Percentiles rank a stretch among this genome's conserved stretches.
Conservation (phyloP, 2,797 vertebrate species). For the Premnoplex brunnescens region DNA sequence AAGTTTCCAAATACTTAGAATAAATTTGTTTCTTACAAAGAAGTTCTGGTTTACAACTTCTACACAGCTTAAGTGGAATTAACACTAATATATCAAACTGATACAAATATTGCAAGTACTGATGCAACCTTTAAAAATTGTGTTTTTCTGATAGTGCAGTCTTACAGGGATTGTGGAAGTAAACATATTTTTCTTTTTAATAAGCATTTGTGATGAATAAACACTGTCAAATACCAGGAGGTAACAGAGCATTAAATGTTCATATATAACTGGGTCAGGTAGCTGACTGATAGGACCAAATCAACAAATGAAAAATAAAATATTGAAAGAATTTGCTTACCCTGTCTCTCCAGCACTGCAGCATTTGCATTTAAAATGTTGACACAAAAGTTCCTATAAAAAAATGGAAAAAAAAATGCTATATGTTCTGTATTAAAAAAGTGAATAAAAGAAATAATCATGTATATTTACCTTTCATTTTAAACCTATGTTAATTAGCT, state of each 20-base stretch:
- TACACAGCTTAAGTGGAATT: neutral
- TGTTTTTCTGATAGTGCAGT: neutral
- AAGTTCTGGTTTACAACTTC: neutral
- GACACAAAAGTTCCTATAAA: neutral
- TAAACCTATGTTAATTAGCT: neutral
- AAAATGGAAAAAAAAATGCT: too few species aligned
- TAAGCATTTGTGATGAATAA: conserved; percentile 50
- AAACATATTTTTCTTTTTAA: conserved; percentile 35
- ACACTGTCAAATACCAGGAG: neutral
- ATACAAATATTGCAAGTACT: neutral
- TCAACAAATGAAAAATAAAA: conserved; percentile 20
- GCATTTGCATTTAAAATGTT: neutral
- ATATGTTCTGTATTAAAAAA: neutral
- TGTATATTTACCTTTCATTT: neutral
- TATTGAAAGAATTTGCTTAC: neutral
- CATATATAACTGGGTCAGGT: neutral
- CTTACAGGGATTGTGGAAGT: neutral
- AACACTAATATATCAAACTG: neutral
- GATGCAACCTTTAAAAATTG: neutral
- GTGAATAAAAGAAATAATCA: neutral
- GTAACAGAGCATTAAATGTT: conserved; percentile 14
- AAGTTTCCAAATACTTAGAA: neutral
- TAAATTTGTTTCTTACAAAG: neutral
- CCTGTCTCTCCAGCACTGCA: neutral
- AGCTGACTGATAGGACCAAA: neutral